These are phyloP conservation scores for Paragorgia papillata DNA, from an alignment of 92 coral and sea anemone genomes.

Conservation along the genomic window DNA sequence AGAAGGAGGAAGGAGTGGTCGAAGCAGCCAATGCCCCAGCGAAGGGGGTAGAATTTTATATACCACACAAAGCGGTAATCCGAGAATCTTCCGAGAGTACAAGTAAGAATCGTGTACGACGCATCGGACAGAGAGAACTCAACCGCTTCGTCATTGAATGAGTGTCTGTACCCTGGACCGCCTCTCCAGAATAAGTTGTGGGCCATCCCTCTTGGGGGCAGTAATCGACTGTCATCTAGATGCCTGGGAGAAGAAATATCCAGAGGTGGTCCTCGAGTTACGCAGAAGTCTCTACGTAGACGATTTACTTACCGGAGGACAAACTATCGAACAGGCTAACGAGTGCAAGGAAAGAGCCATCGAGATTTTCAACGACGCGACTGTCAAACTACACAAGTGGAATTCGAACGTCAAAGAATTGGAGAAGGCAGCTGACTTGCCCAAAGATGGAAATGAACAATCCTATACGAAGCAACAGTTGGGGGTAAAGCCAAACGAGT, in stretches of 20 bases:
- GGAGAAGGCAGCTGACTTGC: not conserved
- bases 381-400: not conserved
- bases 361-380: not conserved
- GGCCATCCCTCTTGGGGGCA: conserved; percentile 10
- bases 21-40: too few species aligned
- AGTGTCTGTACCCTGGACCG: conserved; percentile 25
- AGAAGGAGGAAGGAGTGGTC: too few species aligned
- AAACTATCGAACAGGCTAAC: not conserved
- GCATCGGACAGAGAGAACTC: conserved; percentile 8
- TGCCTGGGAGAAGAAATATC: not conserved
- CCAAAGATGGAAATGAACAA: not conserved
- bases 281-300: not conserved
- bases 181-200: conserved; percentile 34
- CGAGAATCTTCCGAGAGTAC: conserved; percentile 1
- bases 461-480: not conserved
- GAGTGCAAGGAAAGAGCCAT: not conserved
- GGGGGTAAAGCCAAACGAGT: not conserved
- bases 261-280: not conserved
- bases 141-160: not conserved
- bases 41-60: conserved; percentile 14
- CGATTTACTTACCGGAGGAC: not conserved
- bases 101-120: conserved; percentile 19
- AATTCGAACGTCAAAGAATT: not conserved
- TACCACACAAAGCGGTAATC: conserved; percentile 26
- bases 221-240: conserved; percentile 6